Evolutionary conservation across 2,113 vertebrate species (phyloP).

Genomic region (Laterallus jamaicensis): DNA sequence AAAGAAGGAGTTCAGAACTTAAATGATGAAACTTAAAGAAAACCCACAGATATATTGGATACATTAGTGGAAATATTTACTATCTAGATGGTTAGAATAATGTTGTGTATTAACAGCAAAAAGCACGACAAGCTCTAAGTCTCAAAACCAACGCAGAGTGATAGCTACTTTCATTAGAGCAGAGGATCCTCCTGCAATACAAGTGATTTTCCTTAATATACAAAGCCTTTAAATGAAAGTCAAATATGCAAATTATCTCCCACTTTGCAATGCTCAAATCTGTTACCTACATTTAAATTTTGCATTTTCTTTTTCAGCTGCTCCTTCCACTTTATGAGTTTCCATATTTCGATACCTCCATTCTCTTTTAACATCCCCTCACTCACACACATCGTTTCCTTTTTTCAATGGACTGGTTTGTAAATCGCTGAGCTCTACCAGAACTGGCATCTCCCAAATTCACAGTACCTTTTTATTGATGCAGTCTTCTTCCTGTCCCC

Average conservation of each 20-base stretch:
- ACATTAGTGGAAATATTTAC: not conserved
- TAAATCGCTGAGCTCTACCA: not conserved
- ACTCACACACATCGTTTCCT: not conserved
- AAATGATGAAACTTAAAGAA: not conserved
- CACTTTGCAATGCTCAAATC: not conserved
- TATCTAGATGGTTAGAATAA: not conserved
- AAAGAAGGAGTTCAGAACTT: not conserved
- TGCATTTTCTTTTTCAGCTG: not conserved
- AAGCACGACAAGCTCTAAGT: not conserved
- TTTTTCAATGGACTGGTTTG: not conserved
- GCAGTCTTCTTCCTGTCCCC: not conserved
- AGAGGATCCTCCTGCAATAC: fast-evolving
- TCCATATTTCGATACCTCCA: not conserved
- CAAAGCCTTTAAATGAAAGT: not conserved
- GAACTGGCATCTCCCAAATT: not conserved
- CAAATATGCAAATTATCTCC: not conserved
- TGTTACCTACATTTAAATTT: not conserved
- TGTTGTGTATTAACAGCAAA: not conserved
- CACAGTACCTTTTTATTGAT: not conserved
- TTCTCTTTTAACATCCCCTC: not conserved
- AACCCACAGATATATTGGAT: not conserved
- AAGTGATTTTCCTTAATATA: not conserved
- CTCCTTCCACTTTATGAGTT: not conserved
- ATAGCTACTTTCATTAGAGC: not conserved
- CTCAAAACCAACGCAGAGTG: not conserved